These are phyloP conservation scores for Eilema sororculum DNA, from an alignment of 2,888 invertebrate species.

Conservation along the genomic window DNA sequence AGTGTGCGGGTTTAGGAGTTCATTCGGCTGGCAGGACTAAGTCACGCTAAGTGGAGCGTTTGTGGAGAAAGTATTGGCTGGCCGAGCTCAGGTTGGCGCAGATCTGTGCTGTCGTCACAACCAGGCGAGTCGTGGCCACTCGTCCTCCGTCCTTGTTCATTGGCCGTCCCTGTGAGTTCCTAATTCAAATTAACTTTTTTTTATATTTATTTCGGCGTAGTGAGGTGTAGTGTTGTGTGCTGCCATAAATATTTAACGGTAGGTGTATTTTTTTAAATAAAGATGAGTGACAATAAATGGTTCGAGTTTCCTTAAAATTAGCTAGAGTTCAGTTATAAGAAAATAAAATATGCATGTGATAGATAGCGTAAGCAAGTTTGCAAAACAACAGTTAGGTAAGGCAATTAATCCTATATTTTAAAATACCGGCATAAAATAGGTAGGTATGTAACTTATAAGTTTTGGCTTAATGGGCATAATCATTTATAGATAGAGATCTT, in stretches of 20 bases:
- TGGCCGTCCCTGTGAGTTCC: constrained; percentile 42
- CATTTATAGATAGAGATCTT: not conserved
- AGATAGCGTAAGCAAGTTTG: not conserved
- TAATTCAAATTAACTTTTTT: constrained; percentile 40
- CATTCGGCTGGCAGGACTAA: constrained; percentile 73
- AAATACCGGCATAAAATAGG: not conserved
- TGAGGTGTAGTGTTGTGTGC: constrained; percentile 40
- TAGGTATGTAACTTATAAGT: not conserved
- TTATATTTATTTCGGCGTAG: constrained; percentile 24
- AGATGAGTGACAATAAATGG: not conserved
- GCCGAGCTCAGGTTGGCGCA: constrained; percentile 64
- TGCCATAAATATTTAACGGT: constrained; percentile 8
- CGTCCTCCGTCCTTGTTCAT: constrained; percentile 39
- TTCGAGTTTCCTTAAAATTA: not conserved
- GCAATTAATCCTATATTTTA: not conserved
- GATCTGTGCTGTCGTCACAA: constrained; percentile 43
- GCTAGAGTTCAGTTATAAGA: too few relatives aligned
- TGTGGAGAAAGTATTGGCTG: constrained; percentile 79
- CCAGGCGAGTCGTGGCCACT: constrained; percentile 47
- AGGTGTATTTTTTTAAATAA: not conserved
- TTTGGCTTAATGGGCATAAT: not conserved
- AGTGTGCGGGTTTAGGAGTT: constrained; percentile 64
- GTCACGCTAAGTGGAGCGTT: constrained; percentile 62
- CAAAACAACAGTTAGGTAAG: not conserved
- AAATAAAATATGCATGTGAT: not conserved